Base-by-base conservation (phyloP, 2,797 vertebrate genomes). In the Crypturellus tataupa region DNA sequence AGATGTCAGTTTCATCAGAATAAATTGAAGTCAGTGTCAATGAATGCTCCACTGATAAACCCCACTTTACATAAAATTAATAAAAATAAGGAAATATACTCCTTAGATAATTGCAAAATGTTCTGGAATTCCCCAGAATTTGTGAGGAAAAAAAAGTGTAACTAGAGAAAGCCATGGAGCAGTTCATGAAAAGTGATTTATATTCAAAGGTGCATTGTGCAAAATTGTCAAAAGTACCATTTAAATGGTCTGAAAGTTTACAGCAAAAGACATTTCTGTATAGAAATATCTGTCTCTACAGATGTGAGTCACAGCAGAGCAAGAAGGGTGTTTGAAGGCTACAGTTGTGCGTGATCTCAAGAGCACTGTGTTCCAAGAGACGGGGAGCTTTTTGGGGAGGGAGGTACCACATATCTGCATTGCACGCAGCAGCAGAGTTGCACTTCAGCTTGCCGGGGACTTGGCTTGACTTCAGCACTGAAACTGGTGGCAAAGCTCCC, bases 41-140 rank as follows among this genome's bases (percentile, higher is more conserved):
- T 97, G 97, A 98, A 98, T 97, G 98, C 98, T 98, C 97, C 94
- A 96, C 98, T 98, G 98, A 98, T 98, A 98, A 98, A 98, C 98
- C 97, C 97, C 97, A 97, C 98, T 99, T 98, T 98, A 98, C 95
- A 98, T 97, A 93, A 98, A 99, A 99, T 99, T 98, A 99, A 98
- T 98, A 98, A 98, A 99, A 99, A 98, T 98, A 98, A 98, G 97
- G 98, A 98, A 98, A 98, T 98, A 98, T 98, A 98, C 98, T 98
- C 98, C 98, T 98, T 98, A 97, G 87, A 97, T 97, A 97, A 98
- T 98, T 98, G 97, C 97, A 98, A 97, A 98, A 98, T 98, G 98
- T 97, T 97, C 97, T 97, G 97, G 98, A 98, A 98, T 98, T 98
- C 97, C 96, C 94, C 97, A 97, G 97, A 98, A 98, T 98, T 97